These are phyloP conservation scores for Nothura maculosa DNA, from an alignment of 2,797 vertebrate genomes.

Conservation along the genomic window DNA sequence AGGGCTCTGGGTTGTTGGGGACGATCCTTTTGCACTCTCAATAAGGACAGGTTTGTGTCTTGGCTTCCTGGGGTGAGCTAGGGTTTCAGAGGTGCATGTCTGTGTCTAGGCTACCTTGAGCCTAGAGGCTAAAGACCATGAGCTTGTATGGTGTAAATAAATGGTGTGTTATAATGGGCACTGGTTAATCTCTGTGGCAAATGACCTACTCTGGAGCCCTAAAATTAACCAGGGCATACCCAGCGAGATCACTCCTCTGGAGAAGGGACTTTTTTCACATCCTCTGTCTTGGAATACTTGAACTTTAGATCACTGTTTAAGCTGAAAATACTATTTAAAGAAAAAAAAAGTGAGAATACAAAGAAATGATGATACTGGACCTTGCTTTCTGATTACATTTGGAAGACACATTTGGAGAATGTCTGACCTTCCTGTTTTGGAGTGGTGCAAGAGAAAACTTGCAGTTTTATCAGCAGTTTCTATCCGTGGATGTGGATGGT, in stretches of 20 bases:
- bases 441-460: neutral
- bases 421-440: neutral
- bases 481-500: neutral
- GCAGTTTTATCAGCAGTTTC: neutral
- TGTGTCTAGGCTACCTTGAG: neutral
- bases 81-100: neutral
- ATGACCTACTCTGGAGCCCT: neutral
- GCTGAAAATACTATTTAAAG: neutral
- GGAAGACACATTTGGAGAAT: neutral
- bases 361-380: neutral
- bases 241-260: neutral
- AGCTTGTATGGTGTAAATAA: neutral
- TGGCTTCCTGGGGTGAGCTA: neutral
- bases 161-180: neutral
- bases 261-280: neutral
- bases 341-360: neutral
- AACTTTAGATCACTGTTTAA: neutral
- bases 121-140: neutral
- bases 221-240: neutral
- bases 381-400: neutral
- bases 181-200: neutral
- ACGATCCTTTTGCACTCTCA: neutral
- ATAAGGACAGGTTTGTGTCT: neutral
- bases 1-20: constrained; percentile 10
- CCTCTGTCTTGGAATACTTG: neutral